phyloP scores from a whole-genome alignment of 2,797 vertebrate species.

The Austrolebias charrua region DNA sequence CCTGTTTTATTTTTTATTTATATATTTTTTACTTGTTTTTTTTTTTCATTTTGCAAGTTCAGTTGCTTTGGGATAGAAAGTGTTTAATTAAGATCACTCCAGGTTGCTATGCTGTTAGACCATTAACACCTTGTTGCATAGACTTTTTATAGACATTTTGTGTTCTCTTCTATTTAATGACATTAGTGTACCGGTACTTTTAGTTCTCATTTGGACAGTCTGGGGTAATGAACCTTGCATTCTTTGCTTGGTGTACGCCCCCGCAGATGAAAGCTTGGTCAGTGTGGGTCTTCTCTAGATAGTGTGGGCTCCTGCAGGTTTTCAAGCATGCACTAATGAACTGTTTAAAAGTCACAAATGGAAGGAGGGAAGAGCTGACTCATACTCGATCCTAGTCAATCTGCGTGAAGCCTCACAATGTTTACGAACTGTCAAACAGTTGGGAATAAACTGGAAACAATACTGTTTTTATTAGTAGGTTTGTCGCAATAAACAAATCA shows the following conservation, averaged over 20 bases:
- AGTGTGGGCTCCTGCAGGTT: slow-evolving; percentile 26
- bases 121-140: slow-evolving; percentile 21
- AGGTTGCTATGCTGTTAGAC: slow-evolving; percentile 6
- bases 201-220: slow-evolving; percentile 46
- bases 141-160: slow-evolving; percentile 15
- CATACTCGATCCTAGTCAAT: slow-evolving; percentile 23
- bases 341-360: slow-evolving; percentile 46
- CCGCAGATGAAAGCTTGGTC: slow-evolving; percentile 11
- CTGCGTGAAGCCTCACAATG: slow-evolving; percentile 18
- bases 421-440: slow-evolving; percentile 9
- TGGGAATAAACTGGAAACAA: slow-evolving; percentile 7
- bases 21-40: too few relatives aligned
- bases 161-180: slow-evolving; percentile 38
- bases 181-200: too few relatives aligned
- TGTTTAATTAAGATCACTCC: slow-evolving; percentile 13
- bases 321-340: slow-evolving; percentile 46
- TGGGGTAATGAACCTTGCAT: slow-evolving; percentile 61
- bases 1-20: too few relatives aligned
- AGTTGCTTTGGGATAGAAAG: slow-evolving; percentile 2
- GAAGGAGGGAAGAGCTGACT: slow-evolving; percentile 27
- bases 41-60: too few relatives aligned
- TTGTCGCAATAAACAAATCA: too few relatives aligned
- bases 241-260: slow-evolving; percentile 27
- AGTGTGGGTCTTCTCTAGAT: slow-evolving; percentile 30
- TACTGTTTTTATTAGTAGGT: not conserved